Base-by-base conservation (phyloP, 2,113 vertebrate genomes). In the Lophotis ruficrista region DNA sequence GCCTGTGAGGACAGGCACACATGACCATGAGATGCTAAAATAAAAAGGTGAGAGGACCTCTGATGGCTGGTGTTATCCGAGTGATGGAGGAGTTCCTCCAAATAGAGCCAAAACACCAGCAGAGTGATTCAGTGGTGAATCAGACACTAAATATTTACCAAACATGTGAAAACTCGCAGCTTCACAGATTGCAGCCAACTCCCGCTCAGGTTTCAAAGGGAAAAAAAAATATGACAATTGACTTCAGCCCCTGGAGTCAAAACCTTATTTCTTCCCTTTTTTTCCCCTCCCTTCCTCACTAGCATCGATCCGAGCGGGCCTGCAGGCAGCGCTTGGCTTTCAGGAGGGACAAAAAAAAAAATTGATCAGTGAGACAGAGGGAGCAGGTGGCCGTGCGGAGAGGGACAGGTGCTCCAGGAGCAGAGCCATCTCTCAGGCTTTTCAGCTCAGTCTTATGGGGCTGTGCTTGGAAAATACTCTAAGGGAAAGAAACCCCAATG, bases 71-170 rank as follows among this genome's bases (percentile, higher is more conserved):
- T 4, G 2, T 72, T 56, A 45, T 61, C 53, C 31, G 48, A 84
- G 53, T 7, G 22, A 72, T 2, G 4, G 47, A 89, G 77, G 14
- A 76, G 56, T 35, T 89, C 45, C 69, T 90, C 45, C 7, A 9
- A 71, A 71, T 1, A 71, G 35, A 78, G 56, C 15, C 1, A 68
- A 84, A 83, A 64, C 89, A 83, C 78, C 35, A 89, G 58, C 0
- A 0, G 51, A 86, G 15, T 78, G 79, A 82, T 89, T 87, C 89
- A 87, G 65, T 22, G 16, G 35, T 94, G 93, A 96, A 93, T 95
- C 86, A 96, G 73, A 73, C 19, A 31, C 57, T 76, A 96, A 95
- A 88, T 82, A 94, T 95, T 97, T 93, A 94, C 53, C 23, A 66
- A 79, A 73, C 7, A 4, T 79, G 50, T 84, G 79, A 94, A 92